phyloP scores from a whole-genome alignment of 2,888 invertebrate genomes.

The Temnothorax rugatulus region DNA sequence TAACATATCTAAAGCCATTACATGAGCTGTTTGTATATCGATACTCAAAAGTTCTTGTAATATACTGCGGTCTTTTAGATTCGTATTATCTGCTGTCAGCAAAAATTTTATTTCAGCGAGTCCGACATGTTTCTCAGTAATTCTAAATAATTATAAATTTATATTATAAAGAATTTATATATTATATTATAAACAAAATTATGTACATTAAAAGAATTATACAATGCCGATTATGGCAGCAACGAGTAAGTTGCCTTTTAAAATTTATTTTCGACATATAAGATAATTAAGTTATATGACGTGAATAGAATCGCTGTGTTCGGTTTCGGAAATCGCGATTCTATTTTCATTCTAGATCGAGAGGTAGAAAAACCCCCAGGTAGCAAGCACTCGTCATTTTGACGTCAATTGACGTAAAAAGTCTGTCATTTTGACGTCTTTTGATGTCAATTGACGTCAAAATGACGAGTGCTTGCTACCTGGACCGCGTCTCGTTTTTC shows the following conservation, averaged over 20 bases:
- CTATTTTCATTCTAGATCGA: no score
- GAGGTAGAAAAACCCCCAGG: no score
- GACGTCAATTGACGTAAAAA: no score
- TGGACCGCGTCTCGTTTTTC: no score
- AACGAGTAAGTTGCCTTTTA: not conserved
- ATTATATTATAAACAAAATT: not conserved
- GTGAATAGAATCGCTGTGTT: no score
- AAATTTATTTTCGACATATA: not conserved
- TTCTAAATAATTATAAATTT: constrained; percentile 68
- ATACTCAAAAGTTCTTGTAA: constrained; percentile 89
- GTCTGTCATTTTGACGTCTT: no score
- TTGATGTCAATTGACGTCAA: no score
- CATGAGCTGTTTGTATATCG: constrained; percentile 89
- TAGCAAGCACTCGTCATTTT: no score
- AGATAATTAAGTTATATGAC: not conserved
- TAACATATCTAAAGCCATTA: constrained; percentile 91
- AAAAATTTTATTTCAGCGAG: constrained; percentile 81
- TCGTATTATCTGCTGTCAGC: constrained; percentile 83
- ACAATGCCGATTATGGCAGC: no score
- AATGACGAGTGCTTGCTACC: no score
- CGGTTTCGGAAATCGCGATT: no score
- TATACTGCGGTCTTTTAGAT: constrained; percentile 87
- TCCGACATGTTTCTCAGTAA: constrained; percentile 82
- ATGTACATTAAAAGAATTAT: not conserved
- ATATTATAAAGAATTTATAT: not conserved